These are phyloP conservation scores for Zaprionus taronus DNA, from an alignment of 1,140 invertebrate species.

Conservation along the genomic window DNA sequence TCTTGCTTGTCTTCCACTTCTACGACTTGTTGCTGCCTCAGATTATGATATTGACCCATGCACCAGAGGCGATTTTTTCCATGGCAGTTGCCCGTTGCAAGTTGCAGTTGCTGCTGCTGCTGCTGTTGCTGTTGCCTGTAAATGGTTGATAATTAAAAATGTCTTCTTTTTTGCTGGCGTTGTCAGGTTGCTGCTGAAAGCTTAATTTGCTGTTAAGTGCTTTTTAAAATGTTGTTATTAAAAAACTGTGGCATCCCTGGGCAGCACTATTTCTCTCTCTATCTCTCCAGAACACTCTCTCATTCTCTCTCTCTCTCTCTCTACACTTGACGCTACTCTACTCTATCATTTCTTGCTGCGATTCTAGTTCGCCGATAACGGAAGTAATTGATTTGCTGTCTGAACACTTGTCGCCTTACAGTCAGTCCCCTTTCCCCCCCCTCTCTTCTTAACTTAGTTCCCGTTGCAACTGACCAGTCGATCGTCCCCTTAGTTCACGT, in stretches of 20 bases:
- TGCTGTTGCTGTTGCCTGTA: slow-evolving; percentile 40
- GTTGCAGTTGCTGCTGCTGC: slow-evolving; percentile 16
- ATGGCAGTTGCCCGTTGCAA: slow-evolving; percentile 17
- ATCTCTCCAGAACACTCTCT: background rate
- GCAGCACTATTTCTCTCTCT: background rate
- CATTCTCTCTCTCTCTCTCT: background rate
- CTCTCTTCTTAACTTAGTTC: background rate
- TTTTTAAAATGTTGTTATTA: slow-evolving; percentile 77
- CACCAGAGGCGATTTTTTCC: slow-evolving; percentile 65
- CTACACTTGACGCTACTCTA: slow-evolving; percentile 13
- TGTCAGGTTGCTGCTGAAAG: slow-evolving; percentile 61
- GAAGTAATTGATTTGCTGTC: slow-evolving; percentile 63
- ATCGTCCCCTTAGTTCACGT: slow-evolving; percentile 3
- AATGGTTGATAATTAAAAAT: slow-evolving; percentile 76
- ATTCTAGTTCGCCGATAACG: slow-evolving; percentile 43
- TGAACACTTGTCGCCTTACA: slow-evolving; percentile 22
- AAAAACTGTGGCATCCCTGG: slow-evolving; percentile 30
- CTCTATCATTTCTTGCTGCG: slow-evolving; percentile 44
- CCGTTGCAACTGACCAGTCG: slow-evolving; percentile 15
- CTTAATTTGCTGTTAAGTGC: slow-evolving; percentile 76
- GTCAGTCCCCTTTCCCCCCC: background rate
- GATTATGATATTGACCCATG: slow-evolving; percentile 84
- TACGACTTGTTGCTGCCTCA: slow-evolving; percentile 70
- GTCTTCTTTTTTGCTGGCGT: slow-evolving; percentile 63
- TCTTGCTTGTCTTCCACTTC: slow-evolving; percentile 35